phyloP scores from a whole-genome alignment of 2,797 vertebrate species.

The Mallotus villosus region DNA sequence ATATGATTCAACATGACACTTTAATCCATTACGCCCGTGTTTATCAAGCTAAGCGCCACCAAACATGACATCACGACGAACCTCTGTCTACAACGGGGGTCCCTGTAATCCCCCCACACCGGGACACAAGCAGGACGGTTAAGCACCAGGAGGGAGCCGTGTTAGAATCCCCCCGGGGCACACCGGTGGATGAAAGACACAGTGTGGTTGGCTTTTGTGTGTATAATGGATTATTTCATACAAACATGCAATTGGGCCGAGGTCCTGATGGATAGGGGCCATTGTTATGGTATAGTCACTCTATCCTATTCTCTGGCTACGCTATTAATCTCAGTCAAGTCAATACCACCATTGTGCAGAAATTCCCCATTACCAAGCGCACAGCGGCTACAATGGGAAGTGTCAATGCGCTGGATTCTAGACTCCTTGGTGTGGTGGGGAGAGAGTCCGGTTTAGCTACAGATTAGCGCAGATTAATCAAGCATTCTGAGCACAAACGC shows the following conservation, averaged over 20 bases:
- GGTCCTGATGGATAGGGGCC: conserved; percentile 59
- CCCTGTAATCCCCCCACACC: conserved; percentile 36
- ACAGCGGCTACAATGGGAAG: conserved; percentile 57
- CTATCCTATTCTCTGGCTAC: conserved; percentile 29
- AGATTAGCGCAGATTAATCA: conserved; percentile 49
- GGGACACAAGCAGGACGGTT: not conserved
- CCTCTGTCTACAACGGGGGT: conserved; percentile 24
- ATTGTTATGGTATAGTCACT: conserved; percentile 66
- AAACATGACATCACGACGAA: conserved; percentile 14
- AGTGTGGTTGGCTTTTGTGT: conserved; percentile 47
- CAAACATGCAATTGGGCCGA: conserved; percentile 58
- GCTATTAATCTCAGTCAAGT: conserved; percentile 67
- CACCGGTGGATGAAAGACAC: conserved; percentile 31
- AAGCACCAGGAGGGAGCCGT: conserved; percentile 9
- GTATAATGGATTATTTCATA: conserved; percentile 67
- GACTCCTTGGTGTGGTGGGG: conserved; percentile 16
- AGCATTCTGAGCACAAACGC: conserved; percentile 15
- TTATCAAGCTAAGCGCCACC: conserved; percentile 9
- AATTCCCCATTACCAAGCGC: conserved; percentile 59
- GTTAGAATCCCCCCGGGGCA: conserved; percentile 45
- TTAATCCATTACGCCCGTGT: conserved; percentile 45
- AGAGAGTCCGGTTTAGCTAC: conserved; percentile 37
- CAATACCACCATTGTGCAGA: conserved; percentile 57
- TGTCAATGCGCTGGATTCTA: conserved; percentile 45
- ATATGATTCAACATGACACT: conserved; percentile 46